Conservation (phyloP, 2,797 vertebrate genomes). For the Enteromius treurensis region DNA sequence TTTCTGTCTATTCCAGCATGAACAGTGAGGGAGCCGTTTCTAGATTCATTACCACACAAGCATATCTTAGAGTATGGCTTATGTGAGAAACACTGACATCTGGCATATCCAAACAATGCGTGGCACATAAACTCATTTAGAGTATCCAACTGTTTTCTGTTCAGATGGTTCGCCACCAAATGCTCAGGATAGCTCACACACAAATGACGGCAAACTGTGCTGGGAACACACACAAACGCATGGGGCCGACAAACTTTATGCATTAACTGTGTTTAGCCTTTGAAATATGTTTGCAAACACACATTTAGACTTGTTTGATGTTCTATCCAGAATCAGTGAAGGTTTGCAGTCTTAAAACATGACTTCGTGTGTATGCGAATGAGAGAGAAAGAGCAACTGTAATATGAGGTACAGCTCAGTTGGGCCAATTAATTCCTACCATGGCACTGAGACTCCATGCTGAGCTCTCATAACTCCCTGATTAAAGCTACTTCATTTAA, state of each 20-base stretch:
- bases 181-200: constrained; percentile 47
- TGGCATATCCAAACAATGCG: constrained; percentile 49
- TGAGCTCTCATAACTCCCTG: constrained; percentile 50
- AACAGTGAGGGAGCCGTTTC: constrained; percentile 33
- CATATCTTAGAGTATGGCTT: constrained; percentile 41
- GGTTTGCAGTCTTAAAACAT: constrained; percentile 23
- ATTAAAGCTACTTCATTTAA: constrained; percentile 60
- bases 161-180: constrained; percentile 48
- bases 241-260: constrained; percentile 17
- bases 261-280: constrained; percentile 34
- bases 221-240: constrained; percentile 15
- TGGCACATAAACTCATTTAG: constrained; percentile 51
- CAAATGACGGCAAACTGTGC: constrained; percentile 34
- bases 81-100: constrained; percentile 53
- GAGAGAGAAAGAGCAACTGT: constrained; percentile 29
- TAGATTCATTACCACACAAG: constrained; percentile 46
- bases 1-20: constrained; percentile 24
- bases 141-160: constrained; percentile 54
- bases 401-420: constrained; percentile 19
- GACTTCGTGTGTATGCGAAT: constrained; percentile 6
- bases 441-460: constrained; percentile 48
- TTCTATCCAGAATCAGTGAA: constrained; percentile 20
- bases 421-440: constrained; percentile 57
- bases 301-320: constrained; percentile 1
- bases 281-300: constrained; percentile 7